phyloP scores from a whole-genome alignment of 2,797 vertebrate species.

The Otolemur crassicaudatus region DNA sequence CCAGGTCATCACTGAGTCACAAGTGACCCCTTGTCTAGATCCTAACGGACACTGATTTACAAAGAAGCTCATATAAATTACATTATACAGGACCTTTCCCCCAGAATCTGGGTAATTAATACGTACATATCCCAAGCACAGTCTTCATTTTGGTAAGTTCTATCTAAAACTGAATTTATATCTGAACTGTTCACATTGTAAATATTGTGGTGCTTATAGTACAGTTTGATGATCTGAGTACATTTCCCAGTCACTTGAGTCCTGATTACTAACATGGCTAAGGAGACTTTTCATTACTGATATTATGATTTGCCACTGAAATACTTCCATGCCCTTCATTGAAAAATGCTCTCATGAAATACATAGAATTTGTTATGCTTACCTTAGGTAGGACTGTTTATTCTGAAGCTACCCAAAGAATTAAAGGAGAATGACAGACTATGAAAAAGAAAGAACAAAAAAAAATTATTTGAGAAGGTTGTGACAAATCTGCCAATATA shows the following conservation, averaged over 20 bases:
- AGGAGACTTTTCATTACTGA: neutral
- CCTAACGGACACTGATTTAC: neutral
- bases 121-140: neutral
- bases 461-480: conserved; percentile 84
- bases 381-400: conserved; percentile 80
- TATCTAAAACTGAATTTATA: neutral
- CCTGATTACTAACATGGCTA: neutral
- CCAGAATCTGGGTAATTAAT: neutral
- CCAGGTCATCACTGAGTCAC: neutral
- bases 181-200: neutral
- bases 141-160: neutral
- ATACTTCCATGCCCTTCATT: conserved; percentile 20
- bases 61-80: neutral
- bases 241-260: neutral
- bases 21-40: neutral
- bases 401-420: conserved; percentile 84
- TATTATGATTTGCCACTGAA: neutral
- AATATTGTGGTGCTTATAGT: neutral
- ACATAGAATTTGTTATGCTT: conserved; percentile 64
- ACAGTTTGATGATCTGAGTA: neutral
- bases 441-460: conserved; percentile 75
- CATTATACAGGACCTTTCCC: neutral
- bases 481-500: conserved; percentile 55
- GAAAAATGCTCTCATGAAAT: conserved; percentile 65
- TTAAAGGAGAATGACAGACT: conserved; percentile 82